A percentile compares a stretch with the other conserved stretches of the same genome.
phyloP scores from a whole-genome alignment of 2,113 vertebrate genomes.

The Numenius arquata region DNA sequence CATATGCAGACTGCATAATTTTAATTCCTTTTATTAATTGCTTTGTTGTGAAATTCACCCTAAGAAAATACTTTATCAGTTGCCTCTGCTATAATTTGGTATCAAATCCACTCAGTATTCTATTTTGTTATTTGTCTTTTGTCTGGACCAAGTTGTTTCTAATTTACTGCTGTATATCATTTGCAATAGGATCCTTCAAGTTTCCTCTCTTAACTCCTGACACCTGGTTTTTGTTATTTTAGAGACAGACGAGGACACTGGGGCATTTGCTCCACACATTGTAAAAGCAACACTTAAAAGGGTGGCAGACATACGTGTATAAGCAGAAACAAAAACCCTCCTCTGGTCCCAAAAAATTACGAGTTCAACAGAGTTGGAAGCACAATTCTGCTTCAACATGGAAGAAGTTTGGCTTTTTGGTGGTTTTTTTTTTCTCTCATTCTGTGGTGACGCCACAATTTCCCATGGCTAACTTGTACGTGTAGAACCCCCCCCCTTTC shows the following conservation, averaged over 20 bases:
- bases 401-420: accelerated
- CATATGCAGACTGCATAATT: constrained; percentile 30
- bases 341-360: not conserved
- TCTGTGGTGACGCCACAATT: not conserved
- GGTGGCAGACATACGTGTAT: not conserved
- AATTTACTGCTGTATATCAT: constrained; percentile 67
- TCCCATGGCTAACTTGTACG: not conserved
- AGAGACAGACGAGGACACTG: constrained; percentile 38
- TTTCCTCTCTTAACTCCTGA: constrained; percentile 63
- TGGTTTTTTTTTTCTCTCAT: not conserved
- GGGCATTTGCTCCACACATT: constrained; percentile 49
- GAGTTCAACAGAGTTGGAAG: not conserved
- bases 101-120: not conserved
- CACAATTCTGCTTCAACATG: not conserved
- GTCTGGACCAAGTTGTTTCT: constrained; percentile 67
- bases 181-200: constrained; percentile 65
- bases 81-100: constrained; percentile 40
- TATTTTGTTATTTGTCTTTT: constrained; percentile 15
- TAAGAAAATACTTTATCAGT: constrained; percentile 56
- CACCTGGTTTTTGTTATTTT: constrained; percentile 73
- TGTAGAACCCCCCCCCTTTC: not conserved
- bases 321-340: not conserved
- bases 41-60: constrained; percentile 61
- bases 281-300: constrained; percentile 60
- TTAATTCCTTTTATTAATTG: constrained; percentile 62